Conservation (phyloP, 2,113 vertebrate genomes). For the Bos javanicus region DNA sequence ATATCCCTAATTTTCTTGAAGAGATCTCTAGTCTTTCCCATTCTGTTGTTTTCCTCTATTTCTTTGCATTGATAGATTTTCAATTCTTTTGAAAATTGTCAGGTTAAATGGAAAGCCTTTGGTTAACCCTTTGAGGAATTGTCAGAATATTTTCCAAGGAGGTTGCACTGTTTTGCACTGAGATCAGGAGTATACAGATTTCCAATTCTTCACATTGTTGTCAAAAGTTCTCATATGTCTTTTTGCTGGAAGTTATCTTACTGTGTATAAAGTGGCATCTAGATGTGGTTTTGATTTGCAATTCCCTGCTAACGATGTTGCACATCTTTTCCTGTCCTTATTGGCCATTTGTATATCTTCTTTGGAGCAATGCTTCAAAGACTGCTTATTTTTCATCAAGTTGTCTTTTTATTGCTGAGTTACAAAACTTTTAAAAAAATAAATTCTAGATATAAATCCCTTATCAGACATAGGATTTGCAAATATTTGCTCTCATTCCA, state of each 20-base stretch:
- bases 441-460: not conserved
- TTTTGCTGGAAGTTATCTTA: not conserved
- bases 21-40: no score
- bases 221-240: not conserved
- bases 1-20: no score
- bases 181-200: not conserved
- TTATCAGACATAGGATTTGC: not conserved
- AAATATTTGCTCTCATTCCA: not conserved
- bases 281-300: not conserved
- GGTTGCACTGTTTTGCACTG: not conserved
- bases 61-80: not conserved
- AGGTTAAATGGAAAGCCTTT: not conserved
- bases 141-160: not conserved
- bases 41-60: no score
- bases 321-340: not conserved
- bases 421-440: not conserved
- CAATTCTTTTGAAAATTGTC: not conserved
- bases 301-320: not conserved
- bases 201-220: not conserved
- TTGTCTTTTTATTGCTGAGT: conserved; percentile 1
- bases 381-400: not conserved
- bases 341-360: not conserved
- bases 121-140: not conserved
- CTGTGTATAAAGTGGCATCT: not conserved
- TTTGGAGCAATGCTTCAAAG: not conserved